Percentiles rank a stretch among this genome's conserved stretches.
These are phyloP conservation scores for Pandemis corylana DNA, from an alignment of 2,888 invertebrate species.

Conservation along the genomic window DNA sequence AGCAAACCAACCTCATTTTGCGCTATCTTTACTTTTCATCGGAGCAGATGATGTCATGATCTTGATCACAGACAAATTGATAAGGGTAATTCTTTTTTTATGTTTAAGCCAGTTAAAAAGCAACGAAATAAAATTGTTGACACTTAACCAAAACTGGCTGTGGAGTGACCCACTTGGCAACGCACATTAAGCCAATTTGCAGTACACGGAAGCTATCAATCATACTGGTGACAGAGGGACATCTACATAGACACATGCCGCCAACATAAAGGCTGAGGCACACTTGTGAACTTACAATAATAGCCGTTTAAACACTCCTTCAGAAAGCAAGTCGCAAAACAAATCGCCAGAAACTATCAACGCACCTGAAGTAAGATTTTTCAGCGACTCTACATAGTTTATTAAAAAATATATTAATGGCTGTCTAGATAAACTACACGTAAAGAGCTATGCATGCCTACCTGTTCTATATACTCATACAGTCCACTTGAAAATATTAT, in stretches of 20 bases:
- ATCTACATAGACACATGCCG: conserved; percentile 46
- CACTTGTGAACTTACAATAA: not conserved
- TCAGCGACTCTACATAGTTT: no score
- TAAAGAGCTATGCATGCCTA: no score
- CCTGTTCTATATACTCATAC: no score
- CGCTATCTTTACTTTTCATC: not conserved
- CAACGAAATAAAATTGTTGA: not conserved
- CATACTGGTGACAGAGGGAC: conserved; percentile 62
- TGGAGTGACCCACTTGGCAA: conserved; percentile 49
- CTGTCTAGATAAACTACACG: no score
- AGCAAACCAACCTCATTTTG: no score
- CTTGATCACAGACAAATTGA: not conserved
- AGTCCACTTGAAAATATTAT: no score
- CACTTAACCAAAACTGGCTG: conserved; percentile 2
- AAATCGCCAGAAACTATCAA: no score
- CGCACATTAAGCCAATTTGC: conserved; percentile 63
- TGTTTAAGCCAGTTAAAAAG: not conserved
- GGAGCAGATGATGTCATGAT: not conserved
- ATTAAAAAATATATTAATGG: no score
- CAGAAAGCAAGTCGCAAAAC: no score
- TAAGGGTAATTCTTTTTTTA: not conserved
- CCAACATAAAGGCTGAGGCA: conserved; percentile 3
- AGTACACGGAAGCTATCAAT: conserved; percentile 67
- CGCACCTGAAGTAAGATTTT: no score
- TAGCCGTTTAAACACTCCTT: not conserved